These are phyloP conservation scores for Heteractis magnifica DNA, from an alignment of 92 coral and sea anemone genomes.

Conservation along the genomic window DNA sequence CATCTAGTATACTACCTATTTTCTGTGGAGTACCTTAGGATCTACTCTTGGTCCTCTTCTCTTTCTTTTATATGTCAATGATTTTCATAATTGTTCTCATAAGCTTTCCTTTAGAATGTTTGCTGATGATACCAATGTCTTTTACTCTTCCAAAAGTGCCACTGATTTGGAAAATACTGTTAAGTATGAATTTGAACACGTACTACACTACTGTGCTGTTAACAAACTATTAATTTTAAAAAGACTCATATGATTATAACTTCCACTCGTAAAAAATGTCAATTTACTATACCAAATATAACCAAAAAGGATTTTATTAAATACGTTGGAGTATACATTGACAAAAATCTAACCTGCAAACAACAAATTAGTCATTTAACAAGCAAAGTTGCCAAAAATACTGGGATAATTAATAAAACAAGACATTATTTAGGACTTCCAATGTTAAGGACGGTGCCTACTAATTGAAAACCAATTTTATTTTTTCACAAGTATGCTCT, in stretches of 20 bases:
- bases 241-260: slow-evolving; percentile 12
- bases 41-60: background rate
- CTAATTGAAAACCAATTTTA: too few species aligned
- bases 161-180: background rate
- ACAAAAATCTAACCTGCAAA: slow-evolving; percentile 15
- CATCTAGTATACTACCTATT: background rate
- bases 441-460: too few species aligned
- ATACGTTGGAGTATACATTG: slow-evolving; percentile 15
- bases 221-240: slow-evolving; percentile 3
- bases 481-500: too few species aligned
- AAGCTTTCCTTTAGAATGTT: background rate
- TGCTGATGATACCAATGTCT: background rate
- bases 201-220: background rate
- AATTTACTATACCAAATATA: background rate
- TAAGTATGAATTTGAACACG: background rate
- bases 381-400: slow-evolving; percentile 10
- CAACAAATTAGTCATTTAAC: slow-evolving; percentile 11
- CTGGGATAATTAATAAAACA: slow-evolving; percentile 12
- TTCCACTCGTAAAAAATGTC: background rate
- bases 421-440: background rate
- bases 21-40: background rate
- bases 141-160: background rate
- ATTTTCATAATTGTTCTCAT: background rate
- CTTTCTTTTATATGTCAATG: background rate
- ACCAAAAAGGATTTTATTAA: slow-evolving; percentile 1